Base-by-base conservation (phyloP, 2,113 vertebrate genomes). In the Mola mola region DNA sequence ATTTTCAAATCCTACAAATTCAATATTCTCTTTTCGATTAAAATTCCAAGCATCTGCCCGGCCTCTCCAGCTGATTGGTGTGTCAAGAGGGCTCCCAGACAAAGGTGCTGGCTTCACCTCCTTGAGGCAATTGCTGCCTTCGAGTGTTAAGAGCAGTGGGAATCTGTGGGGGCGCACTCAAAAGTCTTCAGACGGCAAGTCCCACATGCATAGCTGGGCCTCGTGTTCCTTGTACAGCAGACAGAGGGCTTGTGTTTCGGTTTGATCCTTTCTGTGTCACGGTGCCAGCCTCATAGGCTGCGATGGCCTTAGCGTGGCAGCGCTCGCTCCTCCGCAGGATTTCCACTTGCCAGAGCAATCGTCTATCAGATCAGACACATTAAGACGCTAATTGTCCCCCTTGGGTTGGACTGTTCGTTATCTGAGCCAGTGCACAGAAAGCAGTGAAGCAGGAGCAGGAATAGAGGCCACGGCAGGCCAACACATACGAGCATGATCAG, bases 321-420 rank as follows among this genome's bases (percentile, higher is more conserved):
- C 60, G 15, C 44, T 71, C 29, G 5, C 64, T 75, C 53, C 71
- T 68, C 78, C 46, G 10, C 82, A 24, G 52, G 61, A 77, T 72
- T 50, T 53, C 43, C 80, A 47, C 62, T 64, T 65, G 36, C 62
- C 25, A 64, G 56, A 67, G 78, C 61, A 61, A 76, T 57, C 41
- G 42, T 72, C 74, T 8, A 81, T 88, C 79, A 88, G 67, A 85
- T 87, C 75, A 82, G 75, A 85, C 68, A 66, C 77, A 86, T 87
- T 87, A 86, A 78, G 76, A 61, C 64, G 82, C 75, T 85, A 87
- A 86, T 87, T 85, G 78, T 50, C 79, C 86, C 84, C 79, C 70
- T 79, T 51, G 81, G 83, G 79, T 67, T 47, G 51, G 37, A 41
- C 73, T 67, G 59, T 77, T 87, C 70, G 75, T 86, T 85, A 85